Evolutionary conservation across 1,140 invertebrate species (phyloP).

Genomic region (Ips typographus): DNA sequence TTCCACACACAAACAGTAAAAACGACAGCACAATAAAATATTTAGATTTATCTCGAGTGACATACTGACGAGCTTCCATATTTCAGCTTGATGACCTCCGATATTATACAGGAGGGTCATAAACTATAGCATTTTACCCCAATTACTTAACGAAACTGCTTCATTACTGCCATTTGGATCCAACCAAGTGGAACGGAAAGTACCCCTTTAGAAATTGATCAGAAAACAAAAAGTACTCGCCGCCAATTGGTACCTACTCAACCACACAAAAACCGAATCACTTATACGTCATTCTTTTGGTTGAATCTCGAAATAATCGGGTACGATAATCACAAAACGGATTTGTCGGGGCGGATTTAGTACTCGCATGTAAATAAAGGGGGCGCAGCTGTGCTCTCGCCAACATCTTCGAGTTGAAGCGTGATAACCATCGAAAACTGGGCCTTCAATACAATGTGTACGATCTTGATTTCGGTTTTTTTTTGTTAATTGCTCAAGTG

Average conservation of each 20-base stretch:
- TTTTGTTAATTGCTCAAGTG: too few species aligned
- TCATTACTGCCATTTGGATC: neutral
- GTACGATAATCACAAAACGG: constrained; percentile 4
- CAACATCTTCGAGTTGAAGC: neutral
- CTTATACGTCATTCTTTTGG: constrained; percentile 2
- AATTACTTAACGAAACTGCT: neutral
- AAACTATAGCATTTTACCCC: neutral
- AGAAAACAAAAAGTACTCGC: constrained; percentile 1
- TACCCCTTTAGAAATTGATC: neutral
- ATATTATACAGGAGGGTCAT: neutral
- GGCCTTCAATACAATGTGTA: too few species aligned
- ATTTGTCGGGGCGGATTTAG: constrained; percentile 1
- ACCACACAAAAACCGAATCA: constrained; percentile 2
- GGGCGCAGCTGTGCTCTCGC: neutral
- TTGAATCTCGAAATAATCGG: constrained; percentile 1
- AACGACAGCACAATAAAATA: neutral
- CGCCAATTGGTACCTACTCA: neutral
- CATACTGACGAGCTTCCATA: constrained; percentile 1
- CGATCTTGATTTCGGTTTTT: too few species aligned
- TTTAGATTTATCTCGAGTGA: neutral
- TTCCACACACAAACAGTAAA: neutral
- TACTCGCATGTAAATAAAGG: constrained; percentile 5
- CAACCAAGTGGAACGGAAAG: neutral
- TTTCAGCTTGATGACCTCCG: neutral
- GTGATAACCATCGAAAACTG: neutral